Evolutionary conservation across 2,113 vertebrate genomes (phyloP).

Genomic region (Cyphomyrus plagiostoma): DNA sequence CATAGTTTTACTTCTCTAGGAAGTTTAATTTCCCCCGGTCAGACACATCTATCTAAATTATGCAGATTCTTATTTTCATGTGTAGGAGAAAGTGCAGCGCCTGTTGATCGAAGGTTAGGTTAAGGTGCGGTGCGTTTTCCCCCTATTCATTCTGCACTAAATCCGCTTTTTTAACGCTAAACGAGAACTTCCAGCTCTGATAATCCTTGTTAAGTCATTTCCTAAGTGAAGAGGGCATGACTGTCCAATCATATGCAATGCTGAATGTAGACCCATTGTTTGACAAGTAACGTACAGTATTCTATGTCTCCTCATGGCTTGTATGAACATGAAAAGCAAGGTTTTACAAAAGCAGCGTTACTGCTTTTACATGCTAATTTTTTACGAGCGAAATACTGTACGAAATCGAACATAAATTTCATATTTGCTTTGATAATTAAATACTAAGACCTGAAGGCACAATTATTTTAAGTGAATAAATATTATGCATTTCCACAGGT

Average conservation of each 20-base stretch:
- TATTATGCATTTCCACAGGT: not conserved
- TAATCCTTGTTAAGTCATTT: not conserved
- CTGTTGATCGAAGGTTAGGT: not conserved
- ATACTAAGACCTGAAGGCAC: not conserved
- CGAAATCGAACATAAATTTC: not conserved
- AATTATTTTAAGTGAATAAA: not conserved
- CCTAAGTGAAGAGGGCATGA: not conserved
- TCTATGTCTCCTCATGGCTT: not conserved
- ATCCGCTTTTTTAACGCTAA: not conserved
- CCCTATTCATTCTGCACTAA: not conserved
- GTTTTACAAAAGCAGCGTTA: not conserved
- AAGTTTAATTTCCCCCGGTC: not conserved
- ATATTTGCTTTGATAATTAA: not conserved
- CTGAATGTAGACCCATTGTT: not conserved
- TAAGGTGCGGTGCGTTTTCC: not conserved
- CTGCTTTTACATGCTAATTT: not conserved
- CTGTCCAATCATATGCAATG: not conserved
- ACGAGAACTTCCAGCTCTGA: not conserved
- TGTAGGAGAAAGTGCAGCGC: not conserved
- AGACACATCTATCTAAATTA: not conserved
- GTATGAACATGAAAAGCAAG: not conserved
- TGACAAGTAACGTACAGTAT: not conserved
- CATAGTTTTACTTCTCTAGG: not conserved
- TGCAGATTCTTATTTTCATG: not conserved
- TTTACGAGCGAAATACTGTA: not conserved